These are phyloP conservation scores for Eriocheir sinensis DNA, from an alignment of 1,140 invertebrate genomes.

Conservation along the genomic window DNA sequence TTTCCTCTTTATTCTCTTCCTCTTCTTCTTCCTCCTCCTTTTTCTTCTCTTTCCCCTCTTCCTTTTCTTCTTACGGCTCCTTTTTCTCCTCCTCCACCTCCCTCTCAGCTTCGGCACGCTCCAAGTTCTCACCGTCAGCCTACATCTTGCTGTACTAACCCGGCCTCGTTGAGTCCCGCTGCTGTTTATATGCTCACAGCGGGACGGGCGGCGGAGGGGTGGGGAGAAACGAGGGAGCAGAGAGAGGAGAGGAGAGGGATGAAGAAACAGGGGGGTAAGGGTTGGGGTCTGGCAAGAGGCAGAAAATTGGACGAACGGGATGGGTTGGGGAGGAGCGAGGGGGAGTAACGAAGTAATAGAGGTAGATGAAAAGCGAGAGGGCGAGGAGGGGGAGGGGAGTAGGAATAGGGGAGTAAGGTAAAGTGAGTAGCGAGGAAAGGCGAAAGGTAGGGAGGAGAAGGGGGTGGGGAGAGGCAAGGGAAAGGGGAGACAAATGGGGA, in stretches of 20 bases:
- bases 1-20: no score
- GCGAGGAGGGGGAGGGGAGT: not conserved
- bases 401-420: not conserved
- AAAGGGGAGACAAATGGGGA: no score
- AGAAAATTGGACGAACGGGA: not conserved
- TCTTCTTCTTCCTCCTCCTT: no score
- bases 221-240: not conserved
- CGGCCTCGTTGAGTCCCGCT: no score
- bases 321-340: not conserved
- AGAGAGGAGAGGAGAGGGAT: constrained; percentile 9
- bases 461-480: no score
- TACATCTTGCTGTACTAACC: no score
- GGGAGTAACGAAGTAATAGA: not conserved
- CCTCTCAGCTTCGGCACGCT: no score
- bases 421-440: not conserved
- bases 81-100: no score
- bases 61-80: no score
- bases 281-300: not conserved
- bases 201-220: not conserved
- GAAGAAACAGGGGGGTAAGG: not conserved
- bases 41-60: no score
- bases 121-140: no score
- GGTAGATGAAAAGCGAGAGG: constrained; percentile 24
- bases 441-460: not conserved
- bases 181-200: no score